These are phyloP conservation scores for Scomberomorus guttatus DNA, from an alignment of 2,797 vertebrate species.

Conservation along the genomic window DNA sequence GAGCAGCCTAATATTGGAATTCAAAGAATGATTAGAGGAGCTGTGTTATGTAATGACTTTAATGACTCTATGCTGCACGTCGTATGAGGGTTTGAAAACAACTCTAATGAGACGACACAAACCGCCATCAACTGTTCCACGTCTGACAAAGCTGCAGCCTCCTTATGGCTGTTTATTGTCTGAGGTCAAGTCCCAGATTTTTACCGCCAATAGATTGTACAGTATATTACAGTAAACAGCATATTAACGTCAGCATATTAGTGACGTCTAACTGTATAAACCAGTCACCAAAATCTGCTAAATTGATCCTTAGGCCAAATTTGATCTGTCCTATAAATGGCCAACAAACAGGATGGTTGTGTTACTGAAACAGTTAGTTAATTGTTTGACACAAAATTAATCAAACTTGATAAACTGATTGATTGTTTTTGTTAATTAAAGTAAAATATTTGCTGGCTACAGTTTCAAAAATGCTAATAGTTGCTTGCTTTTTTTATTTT, in stretches of 20 bases:
- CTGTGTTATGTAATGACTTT: conserved; percentile 69
- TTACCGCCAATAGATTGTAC: neutral
- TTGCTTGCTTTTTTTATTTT: neutral
- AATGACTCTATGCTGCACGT: conserved; percentile 39
- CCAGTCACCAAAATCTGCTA: neutral
- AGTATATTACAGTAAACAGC: no score
- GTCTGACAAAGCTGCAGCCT: neutral
- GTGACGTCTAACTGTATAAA: neutral
- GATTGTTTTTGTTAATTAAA: neutral
- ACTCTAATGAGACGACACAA: neutral
- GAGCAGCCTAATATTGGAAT: conserved; percentile 80
- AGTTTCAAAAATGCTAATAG: no score
- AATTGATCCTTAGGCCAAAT: neutral
- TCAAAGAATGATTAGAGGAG: conserved; percentile 79
- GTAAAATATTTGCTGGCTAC: neutral
- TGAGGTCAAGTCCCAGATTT: neutral
- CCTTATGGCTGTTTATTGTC: neutral
- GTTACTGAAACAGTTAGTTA: no score
- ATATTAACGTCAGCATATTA: no score
- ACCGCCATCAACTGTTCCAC: neutral
- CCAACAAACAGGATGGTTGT: no score
- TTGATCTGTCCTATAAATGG: neutral
- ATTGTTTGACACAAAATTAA: neutral
- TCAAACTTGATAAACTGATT: neutral
- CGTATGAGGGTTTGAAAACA: conserved; percentile 7